Evolutionary conservation across 2,113 vertebrate species (phyloP), one percentile per base, ranked within the genome.

Genomic region (Trochalopteron elliotii): DNA sequence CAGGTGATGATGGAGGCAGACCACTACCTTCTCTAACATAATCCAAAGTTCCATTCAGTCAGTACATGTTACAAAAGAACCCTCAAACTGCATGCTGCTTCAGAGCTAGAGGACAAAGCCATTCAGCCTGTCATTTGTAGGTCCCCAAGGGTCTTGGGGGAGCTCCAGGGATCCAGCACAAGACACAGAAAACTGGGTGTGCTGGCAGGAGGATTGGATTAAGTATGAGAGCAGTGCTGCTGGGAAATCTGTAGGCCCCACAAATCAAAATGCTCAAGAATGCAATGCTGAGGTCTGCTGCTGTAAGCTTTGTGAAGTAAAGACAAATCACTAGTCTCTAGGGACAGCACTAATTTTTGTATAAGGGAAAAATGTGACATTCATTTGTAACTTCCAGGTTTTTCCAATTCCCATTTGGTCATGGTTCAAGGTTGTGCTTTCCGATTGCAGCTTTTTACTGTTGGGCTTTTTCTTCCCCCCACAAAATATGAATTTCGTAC

Each of bases 321-420:
- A 94, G 75, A 93, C 74, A 87, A 82, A 85, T 80, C 39, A 65
- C 37, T 50, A 8, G 42, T 65, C 83, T 72, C 71, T 40, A 61
- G 74, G n/a, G 70, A 79, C 37, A 74, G 35, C 40, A 61, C 23
- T 69, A 40, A 49, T 63, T 88, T 83, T 90, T 85, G 16, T 55
- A 14, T 50, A 53, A 60, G 69, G 86, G 24, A 52, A 94, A 88
- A 89, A 81, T 78, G 15, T 89, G 83, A 63, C 80, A 89, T 78
- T 87, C 47, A 56, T 89, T 92, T 7, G 1, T 80, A 89, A 90
- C 60, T 93, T 95, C 59, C 88, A 95, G 53, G 55, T 90, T 94
- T 96, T 97, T 81, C 91, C 75, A 96, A 40, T 94, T 97, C 89
- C 57, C 81, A 20, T 91, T 91, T 93, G 60, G 56, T 89, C 69